Evolutionary conservation across 2,113 vertebrate genomes (phyloP).

Genomic region (Nothoprocta pentlandii): DNA sequence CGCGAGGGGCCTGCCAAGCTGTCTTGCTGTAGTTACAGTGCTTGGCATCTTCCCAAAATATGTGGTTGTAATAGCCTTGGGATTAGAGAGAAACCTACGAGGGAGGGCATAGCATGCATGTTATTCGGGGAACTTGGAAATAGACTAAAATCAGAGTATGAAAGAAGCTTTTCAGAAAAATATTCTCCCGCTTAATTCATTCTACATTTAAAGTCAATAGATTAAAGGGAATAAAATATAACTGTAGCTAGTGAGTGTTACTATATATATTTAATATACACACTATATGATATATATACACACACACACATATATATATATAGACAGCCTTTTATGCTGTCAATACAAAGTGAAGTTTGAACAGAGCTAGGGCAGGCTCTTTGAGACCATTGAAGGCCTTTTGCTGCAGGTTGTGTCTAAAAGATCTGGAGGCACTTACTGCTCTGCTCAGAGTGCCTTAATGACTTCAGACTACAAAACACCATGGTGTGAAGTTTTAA

Average conservation of each 20-base stretch:
- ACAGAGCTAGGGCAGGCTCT: neutral
- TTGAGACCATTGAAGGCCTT: neutral
- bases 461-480: neutral
- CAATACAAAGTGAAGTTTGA: neutral
- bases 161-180: neutral
- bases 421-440: neutral
- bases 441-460: neutral
- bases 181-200: neutral
- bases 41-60: neutral
- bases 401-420: neutral
- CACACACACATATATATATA: no score
- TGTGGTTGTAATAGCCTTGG: neutral
- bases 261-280: no score
- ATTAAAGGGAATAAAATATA: neutral
- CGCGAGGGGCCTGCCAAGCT: neutral
- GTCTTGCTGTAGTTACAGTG: neutral
- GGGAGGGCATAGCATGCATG: neutral
- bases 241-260: neutral
- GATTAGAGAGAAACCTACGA: neutral
- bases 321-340: neutral
- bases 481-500: fast-evolving
- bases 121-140: neutral
- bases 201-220: no score
- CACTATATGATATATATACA: neutral
- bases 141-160: neutral